Evolutionary conservation across 2,888 invertebrate genomes (phyloP), one percentile per base, ranked within the genome.

Genomic region (Hoplodrina blanda): DNA sequence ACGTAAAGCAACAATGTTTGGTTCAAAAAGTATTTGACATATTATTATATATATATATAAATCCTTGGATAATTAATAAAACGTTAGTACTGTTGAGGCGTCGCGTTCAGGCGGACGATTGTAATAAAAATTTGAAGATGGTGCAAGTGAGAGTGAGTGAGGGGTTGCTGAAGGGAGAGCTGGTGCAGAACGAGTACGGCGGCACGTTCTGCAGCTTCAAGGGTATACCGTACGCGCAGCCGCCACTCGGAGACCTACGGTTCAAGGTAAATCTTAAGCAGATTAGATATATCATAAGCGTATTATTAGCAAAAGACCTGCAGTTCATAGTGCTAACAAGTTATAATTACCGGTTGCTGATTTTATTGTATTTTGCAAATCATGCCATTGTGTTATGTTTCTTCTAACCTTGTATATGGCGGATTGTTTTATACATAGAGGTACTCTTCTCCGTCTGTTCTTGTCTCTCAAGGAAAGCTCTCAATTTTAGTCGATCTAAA

Each of bases 211-310:
- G 74, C 70, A 90, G 89, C 62, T 91, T 91, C 61, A 90, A 89
- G 72, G 96, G 96, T 10, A 92, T 96, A 33, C 96, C 96, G 4
- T 96, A 94, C 59, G 96, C 96, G 0, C 85, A 90, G 53, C 95
- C 96, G 5, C 96, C 96, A 0, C 13, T 96, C 1, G 94, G 93
- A 20, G 83, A 94, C 33, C 89, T 96, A 1, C 85, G 96, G 81
- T 96, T 96, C 78, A 91, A 96, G 94, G 96, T 96, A 81, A 15
- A 17, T 20, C 7, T 37, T 4, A 46, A 17, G 4, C 15, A 37
- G 37, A 37, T 37, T 37, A 33, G 33, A 33, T 33, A 33, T 33
- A 37, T 46, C 46, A 46, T 46, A 17, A 17, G 0, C 17, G 37
- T 8, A 37, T 37, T 37, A 8, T 7, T 33, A 33, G 7, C 33